Base-by-base conservation (phyloP, 1,140 invertebrate species). In the Drosophila virilis region DNA sequence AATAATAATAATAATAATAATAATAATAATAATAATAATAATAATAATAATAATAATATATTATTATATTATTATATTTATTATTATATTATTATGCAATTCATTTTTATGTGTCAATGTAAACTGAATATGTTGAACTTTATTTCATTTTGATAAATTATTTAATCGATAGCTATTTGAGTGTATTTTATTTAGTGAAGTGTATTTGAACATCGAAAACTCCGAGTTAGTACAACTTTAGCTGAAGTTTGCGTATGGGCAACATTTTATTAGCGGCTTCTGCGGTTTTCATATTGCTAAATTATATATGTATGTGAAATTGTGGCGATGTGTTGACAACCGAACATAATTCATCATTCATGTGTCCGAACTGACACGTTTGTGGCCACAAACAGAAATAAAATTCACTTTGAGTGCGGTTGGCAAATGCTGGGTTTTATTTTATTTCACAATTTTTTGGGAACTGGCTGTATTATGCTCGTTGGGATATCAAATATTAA, bases 391-490 rank as follows among this genome's bases (percentile, higher is more conserved):
- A 86, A 89, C 73, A 72, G 51, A 80, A 83, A 83, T 77, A 81
- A 89, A 86, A 88, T 88, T 88, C 83, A 88, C 83, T 88, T 88
- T 88, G 83, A 83, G 69, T 79, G 83, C 69, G 83, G 76, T 79
- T 73, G 58, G 32, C 71, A 81, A 86, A 86, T 72, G 74, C 73
- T 58, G 66, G 50, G 65, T 78, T 86, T 80, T 73, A 75, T 81
- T 74, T 64, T 17, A 43, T 50, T 61, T 32, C 62, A 28, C 9
- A 22, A 37, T 37, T 59, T 73, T 60, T 48, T 35, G 33, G 40
- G 9, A 12, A 28, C 17, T 22, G 37, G 5, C 52, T 35, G 57
- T 69, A 77, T 69, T 77, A 69, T 55, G 35, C 37, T 65, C 43
- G 37, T 43, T 54, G 55, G 28, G 65, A 54, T 15, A 82, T 88